Conservation (phyloP, 2,113 vertebrate genomes). For the Cardinalis cardinalis region DNA sequence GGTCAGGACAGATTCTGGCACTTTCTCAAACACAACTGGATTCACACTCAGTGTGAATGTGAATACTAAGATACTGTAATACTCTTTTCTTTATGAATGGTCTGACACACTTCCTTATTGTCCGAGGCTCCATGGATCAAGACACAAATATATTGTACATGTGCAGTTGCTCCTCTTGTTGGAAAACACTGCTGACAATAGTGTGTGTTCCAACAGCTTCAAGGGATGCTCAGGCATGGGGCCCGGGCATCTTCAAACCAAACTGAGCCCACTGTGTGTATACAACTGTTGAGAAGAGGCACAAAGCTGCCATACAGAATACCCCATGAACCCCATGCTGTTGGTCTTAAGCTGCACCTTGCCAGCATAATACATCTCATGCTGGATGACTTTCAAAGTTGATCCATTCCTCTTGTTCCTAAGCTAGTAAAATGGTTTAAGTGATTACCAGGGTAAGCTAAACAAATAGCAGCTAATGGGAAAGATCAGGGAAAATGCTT, state of each 20-base stretch:
- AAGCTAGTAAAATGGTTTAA: constrained; percentile 9
- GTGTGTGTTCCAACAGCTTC: not conserved
- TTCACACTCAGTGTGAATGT: not conserved
- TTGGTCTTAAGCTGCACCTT: not conserved
- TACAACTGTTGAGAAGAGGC: not conserved
- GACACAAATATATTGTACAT: not conserved
- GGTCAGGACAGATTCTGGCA: not conserved
- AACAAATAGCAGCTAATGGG: constrained; percentile 45
- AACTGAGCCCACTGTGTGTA: not conserved
- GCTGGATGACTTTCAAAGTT: constrained; percentile 43
- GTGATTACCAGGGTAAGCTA: constrained; percentile 34
- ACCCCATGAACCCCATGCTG: not conserved
- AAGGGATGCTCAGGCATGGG: not conserved
- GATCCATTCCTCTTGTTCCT: not conserved
- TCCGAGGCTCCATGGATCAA: not conserved
- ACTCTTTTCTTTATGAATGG: not conserved
- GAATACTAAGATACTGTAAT: not conserved
- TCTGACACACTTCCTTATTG: not conserved
- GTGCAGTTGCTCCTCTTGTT: not conserved
- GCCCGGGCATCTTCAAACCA: not conserved
- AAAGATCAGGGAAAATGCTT: constrained; percentile 32
- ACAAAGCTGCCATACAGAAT: not conserved
- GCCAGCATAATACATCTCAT: not conserved
- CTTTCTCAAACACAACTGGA: not conserved
- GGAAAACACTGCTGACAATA: not conserved